Evolutionary conservation across 2,888 invertebrate genomes (phyloP).

Genomic region (Papilio demoleus): DNA sequence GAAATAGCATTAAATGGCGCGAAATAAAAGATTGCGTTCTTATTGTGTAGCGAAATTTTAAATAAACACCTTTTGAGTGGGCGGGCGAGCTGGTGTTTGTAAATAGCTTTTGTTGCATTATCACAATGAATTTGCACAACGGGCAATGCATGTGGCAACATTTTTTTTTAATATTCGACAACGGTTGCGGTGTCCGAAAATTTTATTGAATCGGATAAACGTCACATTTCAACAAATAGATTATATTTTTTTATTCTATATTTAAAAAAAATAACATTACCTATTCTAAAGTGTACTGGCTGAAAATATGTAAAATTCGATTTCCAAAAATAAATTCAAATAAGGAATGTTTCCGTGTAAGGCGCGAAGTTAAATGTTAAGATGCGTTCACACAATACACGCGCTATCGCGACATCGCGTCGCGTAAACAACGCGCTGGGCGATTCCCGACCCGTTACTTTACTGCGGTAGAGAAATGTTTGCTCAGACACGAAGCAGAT

Average conservation of each 20-base stretch:
- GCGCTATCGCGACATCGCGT: constrained; percentile 64
- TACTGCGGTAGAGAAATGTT: constrained; percentile 66
- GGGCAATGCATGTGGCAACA: constrained; percentile 44
- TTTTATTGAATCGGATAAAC: neutral
- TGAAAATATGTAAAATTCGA: constrained; percentile 9
- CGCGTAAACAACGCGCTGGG: constrained; percentile 77
- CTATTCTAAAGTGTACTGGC: neutral
- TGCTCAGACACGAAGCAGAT: constrained; percentile 52
- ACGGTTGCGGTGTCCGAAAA: constrained; percentile 25
- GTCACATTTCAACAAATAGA: neutral
- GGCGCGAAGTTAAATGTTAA: constrained; percentile 65
- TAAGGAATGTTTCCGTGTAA: constrained; percentile 50
- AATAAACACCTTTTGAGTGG: constrained; percentile 84
- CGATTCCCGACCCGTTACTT: constrained; percentile 63
- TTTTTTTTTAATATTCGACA: constrained; percentile 30
- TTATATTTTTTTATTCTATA: neutral
- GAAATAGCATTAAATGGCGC: constrained; percentile 81
- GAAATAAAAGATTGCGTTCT: constrained; percentile 76
- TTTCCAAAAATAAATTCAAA: constrained; percentile 49
- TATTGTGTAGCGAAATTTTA: constrained; percentile 76
- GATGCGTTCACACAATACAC: constrained; percentile 66
- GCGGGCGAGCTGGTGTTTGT: constrained; percentile 80
- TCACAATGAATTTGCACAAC: constrained; percentile 65
- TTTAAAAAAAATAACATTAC: neutral
- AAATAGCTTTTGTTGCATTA: constrained; percentile 77